Evolutionary conservation across 2,113 vertebrate genomes (phyloP).

Genomic region (Nesogale talazaci): DNA sequence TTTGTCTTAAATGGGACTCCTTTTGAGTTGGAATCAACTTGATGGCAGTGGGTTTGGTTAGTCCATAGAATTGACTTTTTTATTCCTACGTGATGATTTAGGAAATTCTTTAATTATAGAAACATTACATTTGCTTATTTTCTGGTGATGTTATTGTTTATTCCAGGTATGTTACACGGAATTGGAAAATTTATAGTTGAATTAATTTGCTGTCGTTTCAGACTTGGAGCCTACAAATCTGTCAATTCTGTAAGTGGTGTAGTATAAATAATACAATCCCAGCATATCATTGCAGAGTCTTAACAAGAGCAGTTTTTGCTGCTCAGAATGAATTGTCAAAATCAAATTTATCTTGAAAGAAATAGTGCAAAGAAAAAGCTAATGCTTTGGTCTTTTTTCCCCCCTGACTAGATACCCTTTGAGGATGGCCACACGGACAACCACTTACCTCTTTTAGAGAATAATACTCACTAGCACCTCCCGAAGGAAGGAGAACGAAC

Average conservation of each 20-base stretch:
- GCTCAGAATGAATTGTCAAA: not conserved
- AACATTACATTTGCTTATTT: not conserved
- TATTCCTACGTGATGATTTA: slow-evolving; percentile 19
- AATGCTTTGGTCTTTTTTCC: slow-evolving; percentile 20
- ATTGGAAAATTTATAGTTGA: slow-evolving; percentile 94
- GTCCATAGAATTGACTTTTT: slow-evolving; percentile 1
- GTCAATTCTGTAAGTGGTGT: slow-evolving; percentile 86
- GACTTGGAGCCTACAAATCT: slow-evolving; percentile 90
- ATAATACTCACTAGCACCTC: slow-evolving; percentile 85
- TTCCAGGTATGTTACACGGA: slow-evolving; percentile 94
- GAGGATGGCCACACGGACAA: slow-evolving; percentile 87
- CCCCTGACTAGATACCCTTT: slow-evolving; percentile 79
- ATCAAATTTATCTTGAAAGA: not conserved
- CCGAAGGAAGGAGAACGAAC: slow-evolving; percentile 71
- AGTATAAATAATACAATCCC: not conserved
- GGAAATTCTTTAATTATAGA: slow-evolving; percentile 52
- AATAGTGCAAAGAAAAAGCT: not conserved
- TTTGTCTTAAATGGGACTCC: no score
- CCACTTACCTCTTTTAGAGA: slow-evolving; percentile 89
- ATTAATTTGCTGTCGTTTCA: slow-evolving; percentile 95
- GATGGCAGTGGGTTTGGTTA: not conserved
- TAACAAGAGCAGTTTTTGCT: not conserved
- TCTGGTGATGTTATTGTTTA: slow-evolving; percentile 41
- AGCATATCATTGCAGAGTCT: not conserved
- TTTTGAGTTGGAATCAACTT: no score